phyloP scores from a whole-genome alignment of 2,888 invertebrate genomes.

The Dryadula phaetusa region DNA sequence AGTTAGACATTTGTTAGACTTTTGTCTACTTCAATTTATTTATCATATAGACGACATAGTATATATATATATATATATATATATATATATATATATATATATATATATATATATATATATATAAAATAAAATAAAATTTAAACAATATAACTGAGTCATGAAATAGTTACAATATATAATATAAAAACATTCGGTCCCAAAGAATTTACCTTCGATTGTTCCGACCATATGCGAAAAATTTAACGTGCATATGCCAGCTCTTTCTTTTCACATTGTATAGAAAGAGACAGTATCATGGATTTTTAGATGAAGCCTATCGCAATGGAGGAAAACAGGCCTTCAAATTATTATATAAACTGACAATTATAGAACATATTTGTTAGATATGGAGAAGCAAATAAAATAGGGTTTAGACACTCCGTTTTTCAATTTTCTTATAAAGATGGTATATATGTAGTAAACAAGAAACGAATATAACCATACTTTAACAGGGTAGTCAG shows the following conservation, averaged over 20 bases:
- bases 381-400: no score
- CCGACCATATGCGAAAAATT: no score
- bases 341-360: not conserved
- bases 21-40: no score
- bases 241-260: not conserved
- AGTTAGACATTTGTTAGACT: no score
- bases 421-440: no score
- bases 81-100: not conserved
- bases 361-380: constrained; percentile 7
- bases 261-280: not conserved
- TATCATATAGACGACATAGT: constrained; percentile 11
- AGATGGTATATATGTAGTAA: no score
- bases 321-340: not conserved
- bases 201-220: constrained; percentile 2
- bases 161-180: not conserved
- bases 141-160: not conserved
- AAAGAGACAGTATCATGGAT: not conserved
- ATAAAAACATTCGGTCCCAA: constrained; percentile 22
- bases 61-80: not conserved
- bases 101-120: not conserved
- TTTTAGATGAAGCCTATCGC: not conserved
- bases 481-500: not conserved
- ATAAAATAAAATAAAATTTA: no score
- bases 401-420: no score
- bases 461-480: no score